Evolutionary conservation across 2,113 vertebrate genomes (phyloP).

Genomic region (Leuciscus idus): DNA sequence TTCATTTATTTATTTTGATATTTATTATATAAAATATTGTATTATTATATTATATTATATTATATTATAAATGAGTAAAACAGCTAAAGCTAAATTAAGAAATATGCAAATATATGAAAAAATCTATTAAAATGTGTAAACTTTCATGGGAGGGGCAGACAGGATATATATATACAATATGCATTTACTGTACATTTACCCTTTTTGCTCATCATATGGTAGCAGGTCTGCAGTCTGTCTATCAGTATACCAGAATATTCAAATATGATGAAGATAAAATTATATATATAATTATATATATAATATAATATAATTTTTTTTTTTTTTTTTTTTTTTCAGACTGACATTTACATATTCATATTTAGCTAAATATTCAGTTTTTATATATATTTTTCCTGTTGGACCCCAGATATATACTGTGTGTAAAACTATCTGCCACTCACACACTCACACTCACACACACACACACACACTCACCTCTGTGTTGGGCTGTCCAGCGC

Average conservation of each 20-base stretch:
- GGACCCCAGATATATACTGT: no score
- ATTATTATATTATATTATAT: neutral
- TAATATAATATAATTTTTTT: no score
- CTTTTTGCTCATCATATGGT: no score
- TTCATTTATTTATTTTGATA: no score
- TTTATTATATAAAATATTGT: no score
- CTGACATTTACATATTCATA: constrained; percentile 62
- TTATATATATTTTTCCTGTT: neutral
- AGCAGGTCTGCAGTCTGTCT: neutral
- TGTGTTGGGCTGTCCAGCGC: constrained; percentile 66
- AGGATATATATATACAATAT: no score
- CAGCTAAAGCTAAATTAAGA: neutral
- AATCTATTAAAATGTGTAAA: no score
- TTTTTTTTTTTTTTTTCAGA: no score
- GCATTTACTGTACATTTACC: no score
- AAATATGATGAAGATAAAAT: constrained; percentile 25
- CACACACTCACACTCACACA: constrained; percentile 60
- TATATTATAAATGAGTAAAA: neutral
- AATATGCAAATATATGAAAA: no score
- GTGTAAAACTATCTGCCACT: constrained; percentile 50
- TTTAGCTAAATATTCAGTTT: constrained; percentile 46
- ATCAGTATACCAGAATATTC: neutral
- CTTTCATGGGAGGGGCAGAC: no score
- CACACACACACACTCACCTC: constrained; percentile 28
- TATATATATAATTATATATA: constrained; percentile 51